Conservation (phyloP, 1,140 invertebrate genomes). For the Bombus huntii region DNA sequence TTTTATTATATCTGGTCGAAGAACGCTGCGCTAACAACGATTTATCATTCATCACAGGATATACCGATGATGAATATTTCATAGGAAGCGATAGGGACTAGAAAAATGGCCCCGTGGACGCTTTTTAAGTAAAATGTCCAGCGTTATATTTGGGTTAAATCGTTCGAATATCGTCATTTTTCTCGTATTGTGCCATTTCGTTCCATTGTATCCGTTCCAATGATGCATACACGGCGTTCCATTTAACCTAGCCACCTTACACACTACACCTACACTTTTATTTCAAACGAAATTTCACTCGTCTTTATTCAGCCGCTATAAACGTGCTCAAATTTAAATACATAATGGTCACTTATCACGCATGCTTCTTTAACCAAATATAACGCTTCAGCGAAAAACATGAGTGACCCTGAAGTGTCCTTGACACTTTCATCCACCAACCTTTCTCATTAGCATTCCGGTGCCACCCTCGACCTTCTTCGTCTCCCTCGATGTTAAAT, state of each 20-base stretch:
- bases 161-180: neutral
- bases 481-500: neutral
- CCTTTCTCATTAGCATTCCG: neutral
- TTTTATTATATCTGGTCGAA: neutral
- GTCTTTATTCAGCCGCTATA: neutral
- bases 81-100: neutral
- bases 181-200: neutral
- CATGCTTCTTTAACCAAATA: neutral
- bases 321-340: neutral
- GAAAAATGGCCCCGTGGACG: neutral
- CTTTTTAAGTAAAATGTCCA: neutral
- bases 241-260: neutral
- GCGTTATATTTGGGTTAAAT: neutral
- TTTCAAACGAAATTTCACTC: neutral
- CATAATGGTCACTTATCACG: neutral
- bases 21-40: neutral
- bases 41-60: constrained; percentile 18
- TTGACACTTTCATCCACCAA: neutral
- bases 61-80: neutral
- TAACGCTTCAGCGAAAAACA: neutral
- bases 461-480: neutral
- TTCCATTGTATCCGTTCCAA: neutral
- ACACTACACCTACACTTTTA: neutral
- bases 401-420: neutral
- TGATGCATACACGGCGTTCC: neutral